Base-by-base conservation (phyloP, 1,140 invertebrate species). In the Lordiphosa collinella region DNA sequence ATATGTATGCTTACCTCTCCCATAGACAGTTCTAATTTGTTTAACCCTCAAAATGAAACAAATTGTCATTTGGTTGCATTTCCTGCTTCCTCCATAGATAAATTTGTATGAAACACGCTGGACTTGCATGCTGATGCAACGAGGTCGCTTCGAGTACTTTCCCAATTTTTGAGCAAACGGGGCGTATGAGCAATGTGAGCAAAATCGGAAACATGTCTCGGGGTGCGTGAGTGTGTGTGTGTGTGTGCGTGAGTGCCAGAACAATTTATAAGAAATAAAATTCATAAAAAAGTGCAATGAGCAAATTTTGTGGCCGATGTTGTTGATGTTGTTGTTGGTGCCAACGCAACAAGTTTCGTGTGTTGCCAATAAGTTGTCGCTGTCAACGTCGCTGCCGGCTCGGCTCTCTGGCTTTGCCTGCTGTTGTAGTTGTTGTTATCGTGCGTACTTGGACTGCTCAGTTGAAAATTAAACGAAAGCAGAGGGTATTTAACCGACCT, bases 401-500 rank as follows among this genome's bases (percentile, higher is more conserved):
- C 56, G 10, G 7, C 56, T 56, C 51, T 44, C 41, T 31, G 18
- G 22, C n/a, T 9, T 3, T 29, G 10, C 40, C 51, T 55, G 59
- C 49, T 11, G 1, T 18, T 49, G 36, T 35, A 61, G 51, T 58
- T 55, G 73, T 71, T 78, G 62, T 61, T 76, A 63, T 66, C 66
- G 78, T 82, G 76, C 78, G 76, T 82, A 80, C 76, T 84, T 82
- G 78, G 76, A 72, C 58, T 62, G 75, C 76, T 84, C 76, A 82
- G 65, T 29, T 8, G 25, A 52, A 52, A 62, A 29, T 44, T 11
- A 44, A 44, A 44, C 41, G 41, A 44, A 44, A 44, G 41, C 41
- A 66, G 86, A 88, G 86, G 86, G 86, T 88, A 88, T 88, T 88
- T 88, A 88, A 88, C 86, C 86, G 86, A 86, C 80, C 86, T 75